These are phyloP conservation scores for Mesochorus sp. DNA, from an alignment of 2,888 invertebrate species.

Conservation along the genomic window DNA sequence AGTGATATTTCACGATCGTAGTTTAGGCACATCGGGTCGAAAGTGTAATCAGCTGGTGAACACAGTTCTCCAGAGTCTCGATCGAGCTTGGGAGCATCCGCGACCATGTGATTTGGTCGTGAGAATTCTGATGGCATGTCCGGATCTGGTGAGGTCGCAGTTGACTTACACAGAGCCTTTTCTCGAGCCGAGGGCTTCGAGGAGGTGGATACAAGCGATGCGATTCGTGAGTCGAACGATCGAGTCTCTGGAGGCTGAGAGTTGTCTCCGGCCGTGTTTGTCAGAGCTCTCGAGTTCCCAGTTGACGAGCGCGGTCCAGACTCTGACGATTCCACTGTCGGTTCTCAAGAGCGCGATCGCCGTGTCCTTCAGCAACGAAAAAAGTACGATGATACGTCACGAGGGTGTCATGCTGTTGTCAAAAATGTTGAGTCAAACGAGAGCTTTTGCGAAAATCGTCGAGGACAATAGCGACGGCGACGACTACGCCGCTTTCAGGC, in stretches of 20 bases:
- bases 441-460: conserved; percentile 72
- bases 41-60: conserved; percentile 86
- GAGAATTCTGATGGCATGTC: conserved; percentile 87
- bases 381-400: conserved; percentile 75
- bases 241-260: conserved; percentile 69
- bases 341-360: conserved; percentile 81
- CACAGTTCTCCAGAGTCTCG: conserved; percentile 86
- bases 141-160: conserved; percentile 87
- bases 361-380: conserved; percentile 70
- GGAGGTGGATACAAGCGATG: conserved; percentile 76
- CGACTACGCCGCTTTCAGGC: conserved; percentile 63
- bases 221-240: conserved; percentile 76
- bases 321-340: conserved; percentile 83
- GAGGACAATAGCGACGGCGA: conserved; percentile 55
- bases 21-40: conserved; percentile 85
- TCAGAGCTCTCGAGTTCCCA: conserved; percentile 83
- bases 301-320: conserved; percentile 83
- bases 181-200: conserved; percentile 84
- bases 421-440: conserved; percentile 82
- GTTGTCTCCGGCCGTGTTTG: conserved; percentile 82
- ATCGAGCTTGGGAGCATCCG: conserved; percentile 88
- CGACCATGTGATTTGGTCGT: conserved; percentile 86
- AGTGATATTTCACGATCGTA: conserved; percentile 89
- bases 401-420: conserved; percentile 78
- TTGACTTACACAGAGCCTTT: conserved; percentile 85